Base-by-base conservation (phyloP, 2,113 vertebrate genomes). In the Ceyx cyanopectus region DNA sequence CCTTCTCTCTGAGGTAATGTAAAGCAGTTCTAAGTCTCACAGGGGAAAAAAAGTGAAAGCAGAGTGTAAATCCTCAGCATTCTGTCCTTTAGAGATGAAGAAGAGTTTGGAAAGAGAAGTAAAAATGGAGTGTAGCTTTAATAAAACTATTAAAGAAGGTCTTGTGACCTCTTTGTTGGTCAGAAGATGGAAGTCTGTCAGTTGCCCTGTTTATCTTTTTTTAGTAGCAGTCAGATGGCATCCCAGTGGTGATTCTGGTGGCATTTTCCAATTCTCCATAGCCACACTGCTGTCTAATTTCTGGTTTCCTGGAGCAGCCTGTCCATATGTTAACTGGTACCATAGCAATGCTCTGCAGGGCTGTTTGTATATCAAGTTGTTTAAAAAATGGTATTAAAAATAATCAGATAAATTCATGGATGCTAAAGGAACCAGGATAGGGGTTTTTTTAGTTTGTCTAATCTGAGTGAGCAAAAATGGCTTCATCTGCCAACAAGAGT, bases 161-260 rank as follows among this genome's bases (percentile, higher is more conserved):
- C 46, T 45, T 89, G 2, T 72, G 73, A 63, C 65, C 76, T 72
- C 34, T 53, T 72, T 73, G 48, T 50, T 26, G 34, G 12, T 48
- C 41, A 67, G 41, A 75, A 87, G 69, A 61, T 43, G 48, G n/a
- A 50, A 75, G 46, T 29, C 6, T 40, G 5, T 74, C 43, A 17
- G 51, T 45, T 21, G 32, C 26, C 5, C 15, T n/a, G 22, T 50
- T 78, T 41, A 27, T 74, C 32, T 43, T 84, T 70, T 65, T 56
- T 53, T 30, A 37, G 12, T 14, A 30, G 40, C 21, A 12, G 17
- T 22, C 1, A 0, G 14, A 5, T 26, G 16, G 7, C 40, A 70
- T 46, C 46, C 22, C 53, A 51, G 37, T 53, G 6, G 15, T 58
- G 62, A 48, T 57, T 65, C 48, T 85, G 50, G 41, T 67, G 46